These are phyloP conservation scores for Lepus americanus DNA, from an alignment of 2,113 vertebrate species.

Conservation along the genomic window DNA sequence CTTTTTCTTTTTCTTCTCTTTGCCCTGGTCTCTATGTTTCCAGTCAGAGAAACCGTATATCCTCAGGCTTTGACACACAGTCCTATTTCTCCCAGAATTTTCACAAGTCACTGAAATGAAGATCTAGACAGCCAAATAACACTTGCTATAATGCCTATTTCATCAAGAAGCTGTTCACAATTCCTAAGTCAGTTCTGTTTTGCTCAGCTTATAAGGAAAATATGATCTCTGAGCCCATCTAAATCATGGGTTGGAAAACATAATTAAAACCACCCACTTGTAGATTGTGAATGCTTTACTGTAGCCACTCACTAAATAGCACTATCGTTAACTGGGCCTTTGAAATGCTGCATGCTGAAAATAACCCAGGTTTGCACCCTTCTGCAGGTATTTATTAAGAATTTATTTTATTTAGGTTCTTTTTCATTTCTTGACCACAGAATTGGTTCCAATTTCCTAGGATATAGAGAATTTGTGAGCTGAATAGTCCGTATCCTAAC, in stretches of 20 bases:
- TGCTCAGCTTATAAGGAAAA: slow-evolving; percentile 24
- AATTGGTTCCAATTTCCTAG: neutral
- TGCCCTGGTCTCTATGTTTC: neutral
- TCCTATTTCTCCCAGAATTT: neutral
- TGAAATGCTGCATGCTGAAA: neutral
- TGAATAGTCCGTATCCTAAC: neutral
- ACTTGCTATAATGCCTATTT: neutral
- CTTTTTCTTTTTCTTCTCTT: slow-evolving; percentile 16
- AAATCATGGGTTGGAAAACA: neutral
- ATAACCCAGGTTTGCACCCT: neutral
- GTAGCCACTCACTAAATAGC: neutral
- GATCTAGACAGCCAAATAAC: neutral
- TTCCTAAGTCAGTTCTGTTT: neutral
- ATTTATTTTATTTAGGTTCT: neutral
- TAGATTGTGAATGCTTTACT: neutral
- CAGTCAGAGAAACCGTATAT: neutral
- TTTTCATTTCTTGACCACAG: slow-evolving; percentile 17
- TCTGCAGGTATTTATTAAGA: neutral
- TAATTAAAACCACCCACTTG: neutral
- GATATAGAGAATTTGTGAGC: neutral
- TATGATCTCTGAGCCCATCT: neutral
- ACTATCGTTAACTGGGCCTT: neutral
- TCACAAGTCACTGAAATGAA: neutral
- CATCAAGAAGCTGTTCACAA: neutral
- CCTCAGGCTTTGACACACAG: neutral